phyloP scores from a whole-genome alignment of 2,888 invertebrate species.

The Drosophila suboccidentalis region DNA sequence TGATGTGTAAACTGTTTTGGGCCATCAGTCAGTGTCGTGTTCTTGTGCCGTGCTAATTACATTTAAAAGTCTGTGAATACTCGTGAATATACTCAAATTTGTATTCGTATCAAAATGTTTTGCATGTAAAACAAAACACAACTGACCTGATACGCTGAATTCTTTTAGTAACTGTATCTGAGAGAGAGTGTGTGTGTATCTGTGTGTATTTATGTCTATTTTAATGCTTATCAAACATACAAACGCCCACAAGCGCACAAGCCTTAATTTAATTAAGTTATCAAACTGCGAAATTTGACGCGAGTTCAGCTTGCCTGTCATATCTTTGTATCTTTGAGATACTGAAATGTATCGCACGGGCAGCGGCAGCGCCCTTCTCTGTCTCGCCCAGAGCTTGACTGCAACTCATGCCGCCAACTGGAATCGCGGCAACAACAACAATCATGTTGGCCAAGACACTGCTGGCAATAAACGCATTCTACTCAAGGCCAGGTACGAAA shows the following conservation, averaged over 20 bases:
- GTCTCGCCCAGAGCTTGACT: slow-evolving; percentile 38
- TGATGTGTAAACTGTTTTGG: slow-evolving; percentile 36
- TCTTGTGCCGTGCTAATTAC: slow-evolving; percentile 37
- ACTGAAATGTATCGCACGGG: slow-evolving; percentile 47
- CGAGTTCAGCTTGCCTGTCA: not conserved
- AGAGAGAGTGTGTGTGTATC: not conserved
- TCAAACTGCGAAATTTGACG: slow-evolving; percentile 38
- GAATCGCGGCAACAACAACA: slow-evolving; percentile 13
- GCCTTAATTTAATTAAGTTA: slow-evolving; percentile 54
- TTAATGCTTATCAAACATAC: slow-evolving; percentile 35
- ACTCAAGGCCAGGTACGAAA: slow-evolving; percentile 41
- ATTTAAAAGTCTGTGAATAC: not conserved
- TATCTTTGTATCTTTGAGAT: slow-evolving; percentile 21
- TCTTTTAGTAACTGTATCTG: not conserved
- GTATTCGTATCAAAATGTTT: not conserved
- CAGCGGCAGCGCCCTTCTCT: slow-evolving; percentile 43
- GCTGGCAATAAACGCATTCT: slow-evolving; percentile 18
- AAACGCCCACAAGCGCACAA: slow-evolving; percentile 26
- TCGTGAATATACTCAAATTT: slow-evolving; percentile 2
- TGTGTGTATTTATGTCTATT: slow-evolving; percentile 7
- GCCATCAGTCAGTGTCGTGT: slow-evolving; percentile 33
- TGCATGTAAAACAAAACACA: slow-evolving; percentile 8
- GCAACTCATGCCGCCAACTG: slow-evolving; percentile 19
- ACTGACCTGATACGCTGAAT: not conserved
- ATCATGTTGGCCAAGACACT: not conserved